phyloP scores from a whole-genome alignment of 2,113 vertebrate species.

The Cottus gobio region DNA sequence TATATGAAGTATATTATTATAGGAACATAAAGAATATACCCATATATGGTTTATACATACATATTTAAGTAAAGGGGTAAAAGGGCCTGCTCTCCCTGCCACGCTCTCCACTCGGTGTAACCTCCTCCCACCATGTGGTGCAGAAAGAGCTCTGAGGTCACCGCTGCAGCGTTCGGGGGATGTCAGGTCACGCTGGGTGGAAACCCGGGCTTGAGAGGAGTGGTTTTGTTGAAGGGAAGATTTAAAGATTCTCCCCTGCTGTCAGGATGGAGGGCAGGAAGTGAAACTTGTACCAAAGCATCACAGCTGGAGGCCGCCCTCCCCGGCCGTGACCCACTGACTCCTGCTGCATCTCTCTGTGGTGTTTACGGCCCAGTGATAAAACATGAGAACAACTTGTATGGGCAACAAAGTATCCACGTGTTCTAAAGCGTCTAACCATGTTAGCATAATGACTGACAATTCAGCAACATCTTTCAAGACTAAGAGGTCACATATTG shows the following conservation, averaged over 20 bases:
- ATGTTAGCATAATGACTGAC: neutral
- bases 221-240: conserved; percentile 60
- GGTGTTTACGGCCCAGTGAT: conserved; percentile 65
- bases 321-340: conserved; percentile 61
- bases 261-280: conserved; percentile 68
- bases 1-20: neutral
- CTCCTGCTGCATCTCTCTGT: conserved; percentile 68
- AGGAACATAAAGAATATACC: neutral
- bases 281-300: conserved; percentile 63
- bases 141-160: conserved; percentile 72
- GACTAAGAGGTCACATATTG: neutral
- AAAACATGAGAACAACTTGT: conserved; percentile 59
- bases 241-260: conserved; percentile 69
- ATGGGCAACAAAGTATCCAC: conserved; percentile 23
- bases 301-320: conserved; percentile 65
- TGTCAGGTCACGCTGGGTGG: conserved; percentile 61
- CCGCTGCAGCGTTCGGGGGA: conserved; percentile 71
- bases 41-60: neutral
- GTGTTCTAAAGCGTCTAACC: neutral
- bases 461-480: neutral
- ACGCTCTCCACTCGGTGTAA: conserved; percentile 50
- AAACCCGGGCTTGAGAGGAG: conserved; percentile 66
- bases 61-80: neutral
- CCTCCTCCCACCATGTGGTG: conserved; percentile 67
- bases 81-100: conserved; percentile 36